A percentile compares a stretch with the other conserved stretches of the same genome.
These are phyloP conservation scores for Temnothorax rugatulus DNA, from an alignment of 2,888 invertebrate species.

Conservation along the genomic window DNA sequence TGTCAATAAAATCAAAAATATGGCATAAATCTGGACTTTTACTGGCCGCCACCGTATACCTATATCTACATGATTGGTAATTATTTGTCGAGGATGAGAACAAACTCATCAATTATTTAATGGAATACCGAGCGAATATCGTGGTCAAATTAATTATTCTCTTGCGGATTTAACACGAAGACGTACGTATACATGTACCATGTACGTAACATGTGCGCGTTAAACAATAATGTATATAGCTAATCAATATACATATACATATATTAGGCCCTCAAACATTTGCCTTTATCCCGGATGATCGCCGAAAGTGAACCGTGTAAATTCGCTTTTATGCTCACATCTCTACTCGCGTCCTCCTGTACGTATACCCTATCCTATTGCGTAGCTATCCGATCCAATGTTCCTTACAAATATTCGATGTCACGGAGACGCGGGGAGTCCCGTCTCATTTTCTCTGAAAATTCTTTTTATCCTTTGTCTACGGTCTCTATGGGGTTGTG, in stretches of 20 bases:
- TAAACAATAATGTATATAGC: conserved; percentile 14
- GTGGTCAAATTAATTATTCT: conserved; percentile 30
- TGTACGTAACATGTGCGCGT: background rate
- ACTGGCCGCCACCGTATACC: background rate
- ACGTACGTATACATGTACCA: background rate
- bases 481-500: conserved; percentile 18
- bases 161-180: conserved; percentile 3
- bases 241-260: background rate
- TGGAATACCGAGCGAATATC: background rate
- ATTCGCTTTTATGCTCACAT: conserved; percentile 21
- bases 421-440: conserved; percentile 53
- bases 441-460: conserved; percentile 35
- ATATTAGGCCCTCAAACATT: conserved; percentile 2
- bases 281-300: background rate
- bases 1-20: background rate
- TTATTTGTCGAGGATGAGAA: conserved; percentile 21
- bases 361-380: conserved; percentile 28
- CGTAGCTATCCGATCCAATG: conserved; percentile 57
- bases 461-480: conserved; percentile 34
- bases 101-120: conserved; percentile 31
- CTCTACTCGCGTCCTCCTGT: background rate
- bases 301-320: conserved; percentile 1
- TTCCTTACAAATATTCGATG: conserved; percentile 55
- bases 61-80: background rate
- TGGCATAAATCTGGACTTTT: background rate